These are phyloP conservation scores for Plagiodera versicolora DNA, from an alignment of 2,888 invertebrate genomes.

Conservation along the genomic window DNA sequence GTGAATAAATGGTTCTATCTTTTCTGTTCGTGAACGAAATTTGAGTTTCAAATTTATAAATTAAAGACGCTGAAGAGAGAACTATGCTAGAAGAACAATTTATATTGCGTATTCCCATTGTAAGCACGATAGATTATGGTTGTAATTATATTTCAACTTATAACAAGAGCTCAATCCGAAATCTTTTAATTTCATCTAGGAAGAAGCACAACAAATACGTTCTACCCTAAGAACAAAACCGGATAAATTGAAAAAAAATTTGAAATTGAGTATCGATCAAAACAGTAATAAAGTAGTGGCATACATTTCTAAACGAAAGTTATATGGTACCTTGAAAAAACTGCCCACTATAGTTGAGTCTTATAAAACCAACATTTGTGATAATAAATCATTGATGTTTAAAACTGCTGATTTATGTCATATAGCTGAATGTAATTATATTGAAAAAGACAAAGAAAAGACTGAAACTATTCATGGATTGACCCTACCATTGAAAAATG, in stretches of 20 bases:
- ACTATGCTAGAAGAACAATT: slow-evolving; percentile 10
- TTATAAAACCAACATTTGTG: slow-evolving; percentile 67
- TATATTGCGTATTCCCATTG: slow-evolving; percentile 5
- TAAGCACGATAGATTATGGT: neutral
- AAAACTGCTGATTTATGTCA: slow-evolving; percentile 71
- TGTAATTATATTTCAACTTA: neutral
- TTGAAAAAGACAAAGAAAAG: slow-evolving; percentile 49
- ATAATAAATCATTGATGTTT: slow-evolving; percentile 59
- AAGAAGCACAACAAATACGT: slow-evolving; percentile 56
- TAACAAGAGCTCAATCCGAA: neutral
- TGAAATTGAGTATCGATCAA: slow-evolving; percentile 61
- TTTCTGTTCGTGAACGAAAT: too few species aligned
- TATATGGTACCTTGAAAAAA: slow-evolving; percentile 62
- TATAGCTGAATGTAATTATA: slow-evolving; percentile 62
- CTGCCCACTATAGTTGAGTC: slow-evolving; percentile 68
- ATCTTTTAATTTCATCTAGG: slow-evolving; percentile 46
- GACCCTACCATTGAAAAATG: slow-evolving; percentile 72
- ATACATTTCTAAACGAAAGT: slow-evolving; percentile 59
- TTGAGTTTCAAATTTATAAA: neutral
- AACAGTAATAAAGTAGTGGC: slow-evolving; percentile 61
- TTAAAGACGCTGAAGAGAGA: neutral
- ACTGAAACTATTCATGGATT: slow-evolving; percentile 62
- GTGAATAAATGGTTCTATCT: too few species aligned
- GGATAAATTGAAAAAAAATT: slow-evolving; percentile 62
- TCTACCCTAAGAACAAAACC: slow-evolving; percentile 59